Evolutionary conservation across 2,797 vertebrate species (phyloP), one percentile per base, ranked within the genome.

Genomic region (Threskiornis aethiopicus): DNA sequence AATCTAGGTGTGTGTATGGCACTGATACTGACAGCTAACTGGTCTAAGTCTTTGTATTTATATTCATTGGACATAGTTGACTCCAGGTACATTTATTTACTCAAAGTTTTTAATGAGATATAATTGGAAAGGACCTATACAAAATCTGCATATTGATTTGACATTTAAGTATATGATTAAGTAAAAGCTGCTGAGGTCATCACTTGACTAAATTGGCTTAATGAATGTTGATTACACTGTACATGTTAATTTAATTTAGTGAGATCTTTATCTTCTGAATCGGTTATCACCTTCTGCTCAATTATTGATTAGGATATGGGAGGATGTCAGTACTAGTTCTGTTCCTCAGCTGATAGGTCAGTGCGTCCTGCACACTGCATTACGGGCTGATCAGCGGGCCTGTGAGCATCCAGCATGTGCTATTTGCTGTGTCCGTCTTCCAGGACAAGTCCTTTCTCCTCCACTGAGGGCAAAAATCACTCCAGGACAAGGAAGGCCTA

Each of bases 141-240:
- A 87, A 95, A 96, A 98, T 97, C 97, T 98, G 96, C 97, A 96
- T 97, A 95, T 98, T 97, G 97, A 97, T 97, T 97, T 98, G 97
- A 97, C 97, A 98, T 98, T 98, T 98, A 97, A 98, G 96, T 96
- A 80, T 97, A 97, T 98, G 97, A 98, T 98, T 98, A 98, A 98
- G 97, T 97, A 97, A 97, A 98, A 98, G 98, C 97, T 96, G 98
- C 96, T 97, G 98, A 98, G 98, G 98, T 98, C 98, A 98, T 97
- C 97, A 97, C 98, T 98, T 97, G 97, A 98, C 97, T 97, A 97
- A 98, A 98, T 97, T 98, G 98, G 95, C 96, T 97, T 98, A 98
- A 98, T 97, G 97, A 98, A 97, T 97, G 97, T 97, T 98, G 97
- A 98, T 98, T 97, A 96, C 89, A 93, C 87, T 96, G 96, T 97